Percentiles rank a stretch among this genome's conserved stretches.
Evolutionary conservation across 2,113 vertebrate genomes (phyloP).

Genomic region (Corynorhinus townsendii): DNA sequence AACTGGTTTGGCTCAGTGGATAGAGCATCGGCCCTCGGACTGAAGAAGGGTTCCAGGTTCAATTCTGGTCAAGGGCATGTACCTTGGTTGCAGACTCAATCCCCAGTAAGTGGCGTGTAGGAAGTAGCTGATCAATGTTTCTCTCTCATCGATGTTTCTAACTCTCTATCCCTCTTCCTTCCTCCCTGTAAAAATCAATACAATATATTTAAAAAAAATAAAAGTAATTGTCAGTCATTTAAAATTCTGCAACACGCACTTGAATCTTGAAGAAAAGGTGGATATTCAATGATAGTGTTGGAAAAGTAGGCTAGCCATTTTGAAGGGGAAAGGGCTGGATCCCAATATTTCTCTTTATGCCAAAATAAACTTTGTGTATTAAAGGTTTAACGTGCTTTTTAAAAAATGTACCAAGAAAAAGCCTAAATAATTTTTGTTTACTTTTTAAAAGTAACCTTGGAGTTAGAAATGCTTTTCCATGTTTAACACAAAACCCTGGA

Average conservation of each 20-base stretch:
- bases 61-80: too few species aligned
- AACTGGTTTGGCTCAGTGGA: too few species aligned
- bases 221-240: not conserved
- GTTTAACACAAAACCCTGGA: not conserved
- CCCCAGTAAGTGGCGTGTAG: too few species aligned
- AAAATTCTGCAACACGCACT: not conserved
- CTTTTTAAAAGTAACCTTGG: conserved; percentile 8
- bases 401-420: not conserved
- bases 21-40: too few species aligned
- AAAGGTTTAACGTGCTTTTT: not conserved
- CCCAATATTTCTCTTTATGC: not conserved
- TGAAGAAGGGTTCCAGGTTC: too few species aligned
- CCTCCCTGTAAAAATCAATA: too few species aligned
- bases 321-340: not conserved
- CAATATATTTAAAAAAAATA: too few species aligned
- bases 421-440: not conserved
- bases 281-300: not conserved
- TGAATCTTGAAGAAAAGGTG: not conserved
- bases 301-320: not conserved
- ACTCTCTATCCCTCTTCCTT: too few species aligned
- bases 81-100: too few species aligned
- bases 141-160: too few species aligned
- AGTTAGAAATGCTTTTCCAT: not conserved
- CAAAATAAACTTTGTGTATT: not conserved
- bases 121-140: too few species aligned